Conservation (phyloP, 2,113 vertebrate genomes). For the Hippolais icterina region DNA sequence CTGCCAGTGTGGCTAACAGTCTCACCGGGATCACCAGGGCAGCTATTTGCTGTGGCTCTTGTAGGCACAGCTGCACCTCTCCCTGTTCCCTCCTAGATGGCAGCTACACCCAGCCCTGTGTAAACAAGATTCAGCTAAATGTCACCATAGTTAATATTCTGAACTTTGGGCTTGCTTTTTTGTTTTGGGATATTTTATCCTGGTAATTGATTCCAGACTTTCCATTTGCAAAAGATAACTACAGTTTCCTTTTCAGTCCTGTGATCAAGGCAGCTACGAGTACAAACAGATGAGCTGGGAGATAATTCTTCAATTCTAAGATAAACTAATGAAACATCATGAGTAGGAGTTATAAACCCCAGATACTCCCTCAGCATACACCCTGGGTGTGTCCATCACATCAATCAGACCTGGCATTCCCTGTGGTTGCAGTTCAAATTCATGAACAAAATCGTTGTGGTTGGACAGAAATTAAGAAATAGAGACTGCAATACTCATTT, state of each 20-base stretch:
- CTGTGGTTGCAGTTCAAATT: neutral
- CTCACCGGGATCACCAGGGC: neutral
- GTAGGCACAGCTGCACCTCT: neutral
- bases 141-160: neutral
- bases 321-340: neutral
- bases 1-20: fast-evolving
- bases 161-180: neutral
- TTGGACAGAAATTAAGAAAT: neutral
- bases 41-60: neutral
- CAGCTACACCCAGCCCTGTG: neutral
- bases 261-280: neutral
- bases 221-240: neutral
- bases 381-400: conserved; percentile 30
- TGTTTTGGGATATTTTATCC: neutral
- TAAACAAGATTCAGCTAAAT: neutral
- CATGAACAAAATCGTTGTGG: neutral
- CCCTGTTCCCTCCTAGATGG: neutral
- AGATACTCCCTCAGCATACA: neutral
- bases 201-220: neutral
- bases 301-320: neutral
- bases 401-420: conserved; percentile 4
- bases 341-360: neutral
- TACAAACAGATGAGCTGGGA: neutral
- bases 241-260: neutral
- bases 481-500: neutral